Evolutionary conservation across 2,113 vertebrate genomes (phyloP).

Genomic region (Clupea harengus): DNA sequence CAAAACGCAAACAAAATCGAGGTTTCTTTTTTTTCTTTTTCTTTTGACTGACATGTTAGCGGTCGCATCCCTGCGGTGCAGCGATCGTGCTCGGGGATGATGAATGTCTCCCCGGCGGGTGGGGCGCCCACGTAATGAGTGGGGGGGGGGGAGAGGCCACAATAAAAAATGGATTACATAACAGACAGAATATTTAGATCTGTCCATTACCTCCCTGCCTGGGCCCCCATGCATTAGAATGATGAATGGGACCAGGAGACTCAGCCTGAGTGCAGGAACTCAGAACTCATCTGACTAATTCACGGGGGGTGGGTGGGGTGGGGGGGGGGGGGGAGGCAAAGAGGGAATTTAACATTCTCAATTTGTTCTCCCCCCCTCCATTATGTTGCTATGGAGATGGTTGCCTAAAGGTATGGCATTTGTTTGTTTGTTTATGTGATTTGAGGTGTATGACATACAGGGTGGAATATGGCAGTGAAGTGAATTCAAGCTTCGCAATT

Average conservation of each 20-base stretch:
- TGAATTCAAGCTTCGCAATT: not conserved
- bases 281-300: constrained; percentile 7
- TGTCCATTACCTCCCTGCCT: not conserved
- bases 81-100: not conserved
- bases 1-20: no score
- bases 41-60: not conserved
- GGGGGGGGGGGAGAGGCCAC: not conserved
- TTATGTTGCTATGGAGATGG: constrained; percentile 1
- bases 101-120: not conserved
- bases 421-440: not conserved
- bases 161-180: constrained; percentile 13
- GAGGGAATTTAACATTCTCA: not conserved
- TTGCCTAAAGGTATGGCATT: not conserved
- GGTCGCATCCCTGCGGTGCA: not conserved
- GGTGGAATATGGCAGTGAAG: not conserved
- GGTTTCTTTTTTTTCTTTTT: not conserved
- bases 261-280: not conserved
- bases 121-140: not conserved
- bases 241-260: not conserved
- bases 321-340: not conserved
- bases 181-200: constrained; percentile 12
- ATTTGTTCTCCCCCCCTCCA: not conserved
- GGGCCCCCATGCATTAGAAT: not conserved
- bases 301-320: not conserved
- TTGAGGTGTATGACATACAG: not conserved